Conservation (phyloP, 2,888 invertebrate genomes). For the Caenorhabditis sp. region DNA sequence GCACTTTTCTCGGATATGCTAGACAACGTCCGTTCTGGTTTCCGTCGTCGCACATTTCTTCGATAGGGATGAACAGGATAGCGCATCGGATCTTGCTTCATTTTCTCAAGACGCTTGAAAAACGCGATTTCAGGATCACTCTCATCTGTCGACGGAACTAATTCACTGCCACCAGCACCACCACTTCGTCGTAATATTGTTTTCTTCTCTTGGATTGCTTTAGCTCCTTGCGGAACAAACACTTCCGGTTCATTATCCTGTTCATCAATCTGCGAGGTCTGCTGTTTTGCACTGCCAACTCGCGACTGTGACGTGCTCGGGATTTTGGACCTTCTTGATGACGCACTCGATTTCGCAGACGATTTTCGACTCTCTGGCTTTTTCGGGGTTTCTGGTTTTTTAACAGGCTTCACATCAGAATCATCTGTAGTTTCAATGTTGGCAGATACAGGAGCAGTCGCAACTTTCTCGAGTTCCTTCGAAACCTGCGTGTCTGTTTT, state of each 20-base stretch:
- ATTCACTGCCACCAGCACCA: conserved; percentile 30
- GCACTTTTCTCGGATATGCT: conserved; percentile 76
- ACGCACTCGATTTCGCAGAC: conserved; percentile 58
- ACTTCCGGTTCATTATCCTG: conserved; percentile 54
- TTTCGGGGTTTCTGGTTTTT: conserved; percentile 28
- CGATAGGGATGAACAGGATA: conserved; percentile 36
- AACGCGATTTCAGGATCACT: conserved; percentile 69
- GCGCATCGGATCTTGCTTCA: conserved; percentile 41
- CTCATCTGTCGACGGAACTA: conserved; percentile 63
- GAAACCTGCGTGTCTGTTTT: conserved; percentile 23
- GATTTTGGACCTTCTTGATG: conserved; percentile 48
- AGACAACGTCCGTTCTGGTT: conserved; percentile 65
- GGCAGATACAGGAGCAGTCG: not conserved
- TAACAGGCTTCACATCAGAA: conserved; percentile 48
- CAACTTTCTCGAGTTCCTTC: conserved; percentile 31
- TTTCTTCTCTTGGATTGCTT: conserved; percentile 31
- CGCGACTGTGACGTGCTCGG: conserved; percentile 53
- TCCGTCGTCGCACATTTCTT: conserved; percentile 34
- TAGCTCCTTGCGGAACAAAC: conserved; percentile 59
- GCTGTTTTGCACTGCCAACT: conserved; percentile 42
- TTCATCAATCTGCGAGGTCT: conserved; percentile 53
- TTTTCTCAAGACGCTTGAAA: conserved; percentile 62
- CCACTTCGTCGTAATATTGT: conserved; percentile 33
- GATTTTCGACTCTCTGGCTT: conserved; percentile 48
- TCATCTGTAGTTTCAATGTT: conserved; percentile 23